Conservation (phyloP, 2,113 vertebrate species). For the Passerina amoena region DNA sequence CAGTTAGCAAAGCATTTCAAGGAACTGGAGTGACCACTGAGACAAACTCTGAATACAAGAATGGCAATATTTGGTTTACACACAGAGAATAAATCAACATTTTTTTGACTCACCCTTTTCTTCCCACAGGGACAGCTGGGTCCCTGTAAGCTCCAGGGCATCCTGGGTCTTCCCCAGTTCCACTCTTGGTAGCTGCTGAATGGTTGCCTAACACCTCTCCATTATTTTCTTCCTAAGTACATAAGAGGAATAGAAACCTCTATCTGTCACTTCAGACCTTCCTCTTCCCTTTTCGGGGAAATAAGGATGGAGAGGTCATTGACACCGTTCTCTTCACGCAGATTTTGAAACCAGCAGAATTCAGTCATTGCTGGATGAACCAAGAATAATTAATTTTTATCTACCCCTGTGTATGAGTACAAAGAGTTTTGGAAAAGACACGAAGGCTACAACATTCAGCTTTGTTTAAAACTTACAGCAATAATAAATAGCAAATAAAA, state of each 20-base stretch:
- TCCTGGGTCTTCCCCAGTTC: background rate
- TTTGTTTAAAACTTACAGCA: background rate
- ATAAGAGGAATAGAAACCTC: background rate
- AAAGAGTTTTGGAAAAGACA: background rate
- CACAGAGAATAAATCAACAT: background rate
- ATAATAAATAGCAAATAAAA: background rate
- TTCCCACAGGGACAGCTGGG: background rate
- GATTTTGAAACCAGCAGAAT: background rate
- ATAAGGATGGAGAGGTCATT: background rate
- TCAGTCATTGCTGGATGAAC: background rate
- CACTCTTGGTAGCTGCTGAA: background rate
- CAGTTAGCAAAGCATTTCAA: background rate
- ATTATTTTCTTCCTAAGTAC: rapidly evolving
- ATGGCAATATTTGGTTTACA: background rate
- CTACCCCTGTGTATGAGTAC: background rate
- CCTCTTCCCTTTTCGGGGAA: background rate
- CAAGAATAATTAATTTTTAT: background rate
- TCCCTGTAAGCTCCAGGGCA: background rate
- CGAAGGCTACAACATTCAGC: background rate
- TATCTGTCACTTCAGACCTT: background rate
- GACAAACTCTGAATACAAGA: background rate
- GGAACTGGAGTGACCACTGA: background rate
- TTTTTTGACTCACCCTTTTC: background rate
- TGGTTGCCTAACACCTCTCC: background rate
- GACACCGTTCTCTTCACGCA: background rate